Evolutionary conservation across 2,797 vertebrate genomes (phyloP), one percentile per base, ranked within the genome.

Genomic region (Anomalospiza imberbis): DNA sequence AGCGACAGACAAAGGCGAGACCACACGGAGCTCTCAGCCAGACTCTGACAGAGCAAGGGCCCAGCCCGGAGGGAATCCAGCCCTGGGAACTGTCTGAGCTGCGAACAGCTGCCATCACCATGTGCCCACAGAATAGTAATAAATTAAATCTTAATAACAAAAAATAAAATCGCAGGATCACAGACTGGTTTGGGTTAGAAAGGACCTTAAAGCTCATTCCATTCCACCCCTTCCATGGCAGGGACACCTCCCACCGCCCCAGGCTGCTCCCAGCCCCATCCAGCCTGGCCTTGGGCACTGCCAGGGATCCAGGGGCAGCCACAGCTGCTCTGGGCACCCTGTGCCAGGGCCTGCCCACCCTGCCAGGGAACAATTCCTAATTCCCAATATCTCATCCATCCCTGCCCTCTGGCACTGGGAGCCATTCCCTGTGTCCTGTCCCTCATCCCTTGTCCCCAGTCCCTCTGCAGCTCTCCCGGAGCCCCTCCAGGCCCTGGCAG

Each of bases 171-270:
- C 24, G 10, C 16, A n/a, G 24, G 38, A 38, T 45, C 57, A 1
- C 28, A 29, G 17, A 25, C 8, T 25, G 9, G 8, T 29, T 42
- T 38, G 28, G 34, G 19, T 10, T 17, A 2, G 7, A 21, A 61
- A 1, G 6, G 18, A 75, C 6, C 1, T 44, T 4, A 13, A 32
- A 25, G 7, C 3, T 3, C 36, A 62, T 7, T 19, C 5, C 0
- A 1, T 36, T 0, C 48, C 36, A 19, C 3, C 31, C 9, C 48
- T 10, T 55, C 55, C 70, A n/a, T 17, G 36, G 62, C 48, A 68
- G 48, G 47, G 54, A 32, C 77, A 32, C 34, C 34, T 74, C 0
- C 40, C 62, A 67, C 31, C 26, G 1, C 22, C 26, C 62, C 77
- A 61, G 68, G 47, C 1, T 40, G 47, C 61, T 60, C 40, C 32